Evolutionary conservation across 2,888 invertebrate genomes (phyloP).

Genomic region (Cryptus armator): DNA sequence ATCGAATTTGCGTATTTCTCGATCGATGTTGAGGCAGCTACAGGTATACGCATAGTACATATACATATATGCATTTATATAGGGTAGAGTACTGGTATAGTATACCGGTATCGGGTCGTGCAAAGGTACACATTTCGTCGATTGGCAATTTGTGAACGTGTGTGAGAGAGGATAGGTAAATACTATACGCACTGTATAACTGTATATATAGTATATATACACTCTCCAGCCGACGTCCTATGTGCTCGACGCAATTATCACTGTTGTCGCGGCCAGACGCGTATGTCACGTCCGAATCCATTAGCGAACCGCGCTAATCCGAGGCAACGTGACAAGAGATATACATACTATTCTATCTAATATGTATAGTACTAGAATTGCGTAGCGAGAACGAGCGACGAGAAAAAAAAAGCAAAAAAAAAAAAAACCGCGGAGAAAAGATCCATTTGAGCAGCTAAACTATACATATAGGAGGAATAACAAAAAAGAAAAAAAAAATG

Average conservation of each 20-base stretch:
- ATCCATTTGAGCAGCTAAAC: constrained; percentile 30
- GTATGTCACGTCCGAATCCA: constrained; percentile 67
- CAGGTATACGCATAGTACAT: constrained; percentile 17
- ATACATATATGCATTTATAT: constrained; percentile 45
- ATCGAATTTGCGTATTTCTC: constrained; percentile 36
- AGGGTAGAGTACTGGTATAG: constrained; percentile 36
- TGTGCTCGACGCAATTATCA: constrained; percentile 65
- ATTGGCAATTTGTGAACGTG: constrained; percentile 38
- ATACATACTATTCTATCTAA: constrained; percentile 30
- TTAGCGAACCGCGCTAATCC: constrained; percentile 65
- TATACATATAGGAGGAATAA: constrained; percentile 17
- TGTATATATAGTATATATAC: constrained; percentile 37
- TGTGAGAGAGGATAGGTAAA: constrained; percentile 21
- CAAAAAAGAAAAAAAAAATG: neutral
- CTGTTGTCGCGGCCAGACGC: constrained; percentile 62
- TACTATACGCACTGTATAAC: constrained; percentile 30
- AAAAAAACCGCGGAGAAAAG: neutral
- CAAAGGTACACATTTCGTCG: constrained; percentile 50
- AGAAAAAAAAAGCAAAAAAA: too few relatives aligned
- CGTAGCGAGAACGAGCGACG: neutral
- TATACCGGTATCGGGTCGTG: constrained; percentile 44
- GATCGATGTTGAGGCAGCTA: constrained; percentile 11
- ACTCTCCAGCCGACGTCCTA: constrained; percentile 37
- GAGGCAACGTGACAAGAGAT: constrained; percentile 50
- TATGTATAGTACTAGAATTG: constrained; percentile 22